Base-by-base conservation (phyloP, 1,140 invertebrate genomes). In the Armadillidium nasatum region DNA sequence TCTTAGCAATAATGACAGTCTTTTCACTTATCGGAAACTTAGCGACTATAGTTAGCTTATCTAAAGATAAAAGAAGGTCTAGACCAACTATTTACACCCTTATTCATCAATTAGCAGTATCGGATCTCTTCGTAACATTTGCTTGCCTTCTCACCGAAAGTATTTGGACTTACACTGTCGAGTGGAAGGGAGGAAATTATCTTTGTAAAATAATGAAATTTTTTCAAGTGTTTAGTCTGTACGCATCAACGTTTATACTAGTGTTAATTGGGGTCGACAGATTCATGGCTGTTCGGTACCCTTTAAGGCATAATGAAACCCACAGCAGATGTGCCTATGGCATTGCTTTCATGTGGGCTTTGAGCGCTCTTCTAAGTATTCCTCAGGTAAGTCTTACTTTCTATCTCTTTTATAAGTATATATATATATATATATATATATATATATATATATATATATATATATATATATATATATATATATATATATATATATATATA, bases 161-260 rank as follows among this genome's bases (percentile, higher is more conserved):
- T 0, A 86, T 90, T 0, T 95, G 93, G 93, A 83, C 83, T 19
- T 90, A 91, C 70, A 91, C 91, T 0, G 91, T 94, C 0, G 89
- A 91, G 67, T 95, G 93, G 92, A 84, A 89, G 46, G 92, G 90
- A 6, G 92, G 92, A 4, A 90, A 93, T 81, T 82, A 88, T 0
- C 87, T 88, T 43, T 95, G 93, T 84, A 94, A 94, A 84, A 75
- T 91, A 15, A 90, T 94, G 80, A 94, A 94, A 84, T 93, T 91
- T 81, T 83, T 91, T 15, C 92, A 94, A 84, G 90, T 93, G 88
- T 92, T 92, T 82, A 89, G 90, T 71, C 86, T 93, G 7, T 93
- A 94, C 83, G 85, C 93, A n/a, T 93, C 92, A 66, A 94, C 93
- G 0, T 94, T 92, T 83, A 88, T 93, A 23, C 85, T 93, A 22